Conservation (phyloP, 2,888 invertebrate genomes). For the Folsomia manolachei region DNA sequence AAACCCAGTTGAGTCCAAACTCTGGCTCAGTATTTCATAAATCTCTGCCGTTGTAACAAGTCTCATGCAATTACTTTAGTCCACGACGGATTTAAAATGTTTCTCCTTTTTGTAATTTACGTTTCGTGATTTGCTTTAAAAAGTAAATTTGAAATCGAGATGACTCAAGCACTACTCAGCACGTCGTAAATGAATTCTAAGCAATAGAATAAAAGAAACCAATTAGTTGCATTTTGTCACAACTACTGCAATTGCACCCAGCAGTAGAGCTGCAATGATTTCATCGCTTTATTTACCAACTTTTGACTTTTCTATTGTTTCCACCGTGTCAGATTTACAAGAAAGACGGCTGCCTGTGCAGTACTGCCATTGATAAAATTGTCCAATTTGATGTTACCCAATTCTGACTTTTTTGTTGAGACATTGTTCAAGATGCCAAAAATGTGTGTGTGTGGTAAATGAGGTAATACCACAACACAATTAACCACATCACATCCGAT, state of each 20-base stretch:
- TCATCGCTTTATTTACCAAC: no score
- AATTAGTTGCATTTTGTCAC: not conserved
- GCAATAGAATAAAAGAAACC: not conserved
- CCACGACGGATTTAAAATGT: not conserved
- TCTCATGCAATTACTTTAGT: not conserved
- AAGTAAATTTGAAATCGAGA: not conserved
- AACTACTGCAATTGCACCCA: no score
- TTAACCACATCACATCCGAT: not conserved
- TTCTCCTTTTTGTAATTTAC: not conserved
- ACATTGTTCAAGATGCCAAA: not conserved
- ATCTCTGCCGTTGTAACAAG: no score
- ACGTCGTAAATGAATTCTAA: not conserved
- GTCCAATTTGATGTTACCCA: not conserved
- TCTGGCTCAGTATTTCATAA: no score
- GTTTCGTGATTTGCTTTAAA: not conserved
- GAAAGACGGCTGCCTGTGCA: no score
- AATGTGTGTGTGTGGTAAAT: not conserved
- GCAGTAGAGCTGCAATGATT: no score
- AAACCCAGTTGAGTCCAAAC: no score
- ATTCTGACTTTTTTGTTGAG: not conserved
- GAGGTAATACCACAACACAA: not conserved
- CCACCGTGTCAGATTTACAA: no score
- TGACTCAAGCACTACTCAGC: not conserved
- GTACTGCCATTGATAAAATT: no score
- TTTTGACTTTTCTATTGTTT: no score